Percentiles rank a stretch among this genome's conserved stretches.
Conservation (phyloP, 2,113 vertebrate genomes). For the Eubucco bourcierii region DNA sequence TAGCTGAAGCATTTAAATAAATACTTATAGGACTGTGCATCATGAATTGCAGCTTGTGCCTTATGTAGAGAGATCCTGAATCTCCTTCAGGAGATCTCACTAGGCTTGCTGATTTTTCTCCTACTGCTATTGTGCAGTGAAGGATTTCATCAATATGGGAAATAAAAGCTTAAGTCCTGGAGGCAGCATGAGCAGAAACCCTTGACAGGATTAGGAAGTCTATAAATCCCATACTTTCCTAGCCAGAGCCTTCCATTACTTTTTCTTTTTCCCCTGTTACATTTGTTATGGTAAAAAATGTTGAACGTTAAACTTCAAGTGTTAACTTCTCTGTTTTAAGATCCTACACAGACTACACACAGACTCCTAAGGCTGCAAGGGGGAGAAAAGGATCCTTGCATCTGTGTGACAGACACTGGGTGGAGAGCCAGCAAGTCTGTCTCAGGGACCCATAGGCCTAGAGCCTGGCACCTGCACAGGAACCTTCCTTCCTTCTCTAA, state of each 20-base stretch:
- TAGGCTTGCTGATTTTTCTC: not conserved
- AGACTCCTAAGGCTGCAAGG: not conserved
- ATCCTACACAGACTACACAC: not conserved
- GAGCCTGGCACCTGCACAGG: not conserved
- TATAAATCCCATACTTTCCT: not conserved
- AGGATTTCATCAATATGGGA: not conserved
- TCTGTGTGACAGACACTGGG: not conserved
- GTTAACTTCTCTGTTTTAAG: not conserved
- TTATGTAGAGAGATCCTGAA: not conserved
- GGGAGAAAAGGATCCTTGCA: not conserved
- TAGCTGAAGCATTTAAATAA: not conserved
- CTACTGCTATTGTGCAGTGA: not conserved
- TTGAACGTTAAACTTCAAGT: not conserved
- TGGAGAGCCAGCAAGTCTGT: not conserved
- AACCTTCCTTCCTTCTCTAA: not conserved
- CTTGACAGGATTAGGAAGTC: not conserved
- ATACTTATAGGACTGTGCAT: not conserved
- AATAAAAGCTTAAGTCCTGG: not conserved
- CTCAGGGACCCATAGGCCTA: fast-evolving
- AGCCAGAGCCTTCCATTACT: not conserved
- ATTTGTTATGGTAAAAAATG: not conserved
- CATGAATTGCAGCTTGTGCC: not conserved
- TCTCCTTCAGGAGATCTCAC: not conserved
- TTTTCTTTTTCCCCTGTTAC: not conserved
- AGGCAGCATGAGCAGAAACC: not conserved